Evolutionary conservation across 2,797 vertebrate species (phyloP).

Genomic region (Thripadectes ignobilis): DNA sequence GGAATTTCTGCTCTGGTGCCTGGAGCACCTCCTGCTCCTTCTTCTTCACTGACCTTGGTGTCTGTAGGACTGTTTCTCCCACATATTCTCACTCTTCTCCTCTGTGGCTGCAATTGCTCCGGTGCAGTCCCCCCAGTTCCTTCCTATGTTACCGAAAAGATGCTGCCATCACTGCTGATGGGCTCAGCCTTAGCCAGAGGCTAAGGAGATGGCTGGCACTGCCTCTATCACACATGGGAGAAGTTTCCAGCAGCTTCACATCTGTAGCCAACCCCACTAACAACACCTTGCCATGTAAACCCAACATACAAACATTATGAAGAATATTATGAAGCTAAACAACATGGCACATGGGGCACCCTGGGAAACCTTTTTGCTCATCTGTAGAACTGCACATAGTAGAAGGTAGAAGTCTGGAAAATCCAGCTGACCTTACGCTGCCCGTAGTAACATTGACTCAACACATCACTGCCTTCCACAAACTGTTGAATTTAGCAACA

Average conservation of each 20-base stretch:
- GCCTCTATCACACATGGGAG: not conserved
- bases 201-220: not conserved
- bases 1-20: not conserved
- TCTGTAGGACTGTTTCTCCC: not conserved
- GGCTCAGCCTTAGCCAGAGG: not conserved
- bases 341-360: not conserved
- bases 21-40: not conserved
- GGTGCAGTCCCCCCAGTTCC: accelerated
- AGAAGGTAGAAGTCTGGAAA: not conserved
- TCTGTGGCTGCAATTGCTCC: not conserved
- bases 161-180: accelerated
- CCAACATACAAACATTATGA: not conserved
- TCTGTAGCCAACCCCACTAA: not conserved
- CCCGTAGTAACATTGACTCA: not conserved
- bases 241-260: not conserved
- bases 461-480: not conserved
- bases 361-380: not conserved
- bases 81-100: not conserved
- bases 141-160: not conserved
- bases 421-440: not conserved
- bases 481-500: not conserved
- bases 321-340: not conserved
- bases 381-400: not conserved
- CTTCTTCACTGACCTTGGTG: not conserved
- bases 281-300: not conserved